Evolutionary conservation across 1,140 invertebrate species (phyloP).

Genomic region (Scaptodrosophila lebanonensis): DNA sequence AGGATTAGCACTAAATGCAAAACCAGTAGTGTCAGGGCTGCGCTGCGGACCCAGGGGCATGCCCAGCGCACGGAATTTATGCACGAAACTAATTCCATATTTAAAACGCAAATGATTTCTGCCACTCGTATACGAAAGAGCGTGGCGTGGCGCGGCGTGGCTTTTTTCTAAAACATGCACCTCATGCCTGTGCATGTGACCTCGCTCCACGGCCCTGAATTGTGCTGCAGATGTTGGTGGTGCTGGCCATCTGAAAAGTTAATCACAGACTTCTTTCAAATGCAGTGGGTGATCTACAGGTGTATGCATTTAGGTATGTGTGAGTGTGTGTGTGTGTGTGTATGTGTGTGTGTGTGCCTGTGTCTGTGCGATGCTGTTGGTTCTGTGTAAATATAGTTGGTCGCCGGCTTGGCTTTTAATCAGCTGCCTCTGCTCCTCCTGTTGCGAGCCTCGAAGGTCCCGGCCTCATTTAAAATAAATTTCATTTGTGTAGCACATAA

Average conservation of each 20-base stretch:
- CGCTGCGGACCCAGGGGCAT: no score
- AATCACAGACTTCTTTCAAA: conserved; percentile 53
- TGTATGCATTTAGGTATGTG: no score
- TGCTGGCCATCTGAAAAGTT: conserved; percentile 54
- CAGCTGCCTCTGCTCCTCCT: conserved; percentile 32
- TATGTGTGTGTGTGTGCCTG: no score
- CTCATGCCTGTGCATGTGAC: conserved; percentile 29
- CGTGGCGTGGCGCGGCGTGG: neutral
- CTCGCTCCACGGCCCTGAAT: conserved; percentile 14
- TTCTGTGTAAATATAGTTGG: conserved; percentile 49
- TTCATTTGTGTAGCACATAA: conserved; percentile 53
- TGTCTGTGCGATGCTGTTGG: conserved; percentile 36
- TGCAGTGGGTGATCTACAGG: conserved; percentile 22
- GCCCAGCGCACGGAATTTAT: no score
- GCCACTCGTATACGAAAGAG: conserved; percentile 14
- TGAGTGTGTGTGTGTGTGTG: no score
- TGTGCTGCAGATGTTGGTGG: no score
- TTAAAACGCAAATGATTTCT: conserved; percentile 44
- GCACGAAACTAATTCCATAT: conserved; percentile 52
- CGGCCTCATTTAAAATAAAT: conserved; percentile 58
- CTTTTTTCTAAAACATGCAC: conserved; percentile 24
- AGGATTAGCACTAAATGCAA: no score
- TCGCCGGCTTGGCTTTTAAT: conserved; percentile 43
- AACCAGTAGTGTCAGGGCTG: no score
- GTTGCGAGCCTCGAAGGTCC: conserved; percentile 51